phyloP scores from a whole-genome alignment of 2,113 vertebrate species.

The Colossoma macropomum region DNA sequence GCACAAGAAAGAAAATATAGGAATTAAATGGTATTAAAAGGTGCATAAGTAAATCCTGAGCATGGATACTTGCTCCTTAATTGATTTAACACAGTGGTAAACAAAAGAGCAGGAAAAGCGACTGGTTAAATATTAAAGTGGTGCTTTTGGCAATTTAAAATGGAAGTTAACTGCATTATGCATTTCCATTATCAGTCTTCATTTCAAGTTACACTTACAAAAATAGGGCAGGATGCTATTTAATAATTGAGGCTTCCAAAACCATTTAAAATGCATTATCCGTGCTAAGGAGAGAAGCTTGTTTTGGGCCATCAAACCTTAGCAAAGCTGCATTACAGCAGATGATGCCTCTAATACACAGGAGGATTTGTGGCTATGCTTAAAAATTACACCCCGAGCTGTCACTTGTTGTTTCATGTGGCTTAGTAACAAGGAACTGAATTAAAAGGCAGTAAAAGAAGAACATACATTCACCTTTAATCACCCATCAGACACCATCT shows the following conservation, averaged over 20 bases:
- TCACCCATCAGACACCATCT: neutral
- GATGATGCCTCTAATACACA: slow-evolving; percentile 79
- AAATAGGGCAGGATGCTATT: slow-evolving; percentile 73
- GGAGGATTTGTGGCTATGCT: slow-evolving; percentile 83
- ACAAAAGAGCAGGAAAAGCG: slow-evolving; percentile 26
- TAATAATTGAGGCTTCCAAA: slow-evolving; percentile 80
- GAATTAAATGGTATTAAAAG: neutral
- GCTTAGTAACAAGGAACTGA: neutral
- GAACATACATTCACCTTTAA: neutral
- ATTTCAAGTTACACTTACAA: slow-evolving; percentile 40
- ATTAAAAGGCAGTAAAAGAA: neutral
- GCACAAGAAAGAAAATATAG: neutral
- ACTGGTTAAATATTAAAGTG: slow-evolving; percentile 48
- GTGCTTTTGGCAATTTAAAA: slow-evolving; percentile 34
- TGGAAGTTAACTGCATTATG: slow-evolving; percentile 30
- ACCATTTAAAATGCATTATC: slow-evolving; percentile 80
- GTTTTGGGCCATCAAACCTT: slow-evolving; percentile 86
- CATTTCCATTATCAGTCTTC: slow-evolving; percentile 40
- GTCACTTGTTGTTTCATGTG: neutral
- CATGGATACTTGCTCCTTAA: neutral
- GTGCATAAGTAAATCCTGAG: neutral
- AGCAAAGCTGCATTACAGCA: slow-evolving; percentile 84
- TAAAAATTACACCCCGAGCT: slow-evolving; percentile 61
- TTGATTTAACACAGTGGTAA: slow-evolving; percentile 35
- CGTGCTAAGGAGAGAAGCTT: slow-evolving; percentile 81